These are phyloP conservation scores for Helicolenus hilgendorfi DNA, from an alignment of 2,797 vertebrate species.

Conservation along the genomic window DNA sequence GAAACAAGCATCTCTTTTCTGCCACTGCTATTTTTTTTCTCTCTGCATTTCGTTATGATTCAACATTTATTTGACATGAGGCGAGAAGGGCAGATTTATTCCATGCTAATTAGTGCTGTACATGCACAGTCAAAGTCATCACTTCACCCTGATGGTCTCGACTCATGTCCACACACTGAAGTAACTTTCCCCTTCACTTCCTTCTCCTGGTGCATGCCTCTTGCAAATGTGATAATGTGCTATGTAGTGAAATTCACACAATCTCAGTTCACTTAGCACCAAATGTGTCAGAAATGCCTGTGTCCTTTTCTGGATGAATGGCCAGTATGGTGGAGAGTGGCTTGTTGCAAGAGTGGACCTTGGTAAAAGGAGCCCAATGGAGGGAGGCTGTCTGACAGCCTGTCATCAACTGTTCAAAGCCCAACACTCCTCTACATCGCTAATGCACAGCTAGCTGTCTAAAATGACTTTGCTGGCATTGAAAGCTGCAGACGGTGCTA, in stretches of 20 bases:
- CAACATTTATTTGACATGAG: slow-evolving; percentile 35
- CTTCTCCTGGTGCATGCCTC: slow-evolving; percentile 57
- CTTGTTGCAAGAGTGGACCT: slow-evolving; percentile 71
- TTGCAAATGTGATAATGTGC: slow-evolving; percentile 89
- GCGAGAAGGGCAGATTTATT: slow-evolving; percentile 76
- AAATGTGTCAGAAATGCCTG: slow-evolving; percentile 87
- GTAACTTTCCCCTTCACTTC: slow-evolving; percentile 67
- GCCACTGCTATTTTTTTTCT: not conserved
- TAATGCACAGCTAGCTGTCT: slow-evolving; percentile 79
- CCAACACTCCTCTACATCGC: slow-evolving; percentile 57
- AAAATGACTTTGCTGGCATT: slow-evolving; percentile 73
- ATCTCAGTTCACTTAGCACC: slow-evolving; percentile 88
- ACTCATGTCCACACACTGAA: slow-evolving; percentile 66
- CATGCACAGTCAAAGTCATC: slow-evolving; percentile 78
- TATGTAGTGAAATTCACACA: slow-evolving; percentile 88
- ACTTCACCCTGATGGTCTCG: slow-evolving; percentile 56
- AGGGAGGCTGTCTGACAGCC: slow-evolving; percentile 84
- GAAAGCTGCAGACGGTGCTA: slow-evolving; percentile 56
- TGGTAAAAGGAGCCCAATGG: slow-evolving; percentile 76
- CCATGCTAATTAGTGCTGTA: slow-evolving; percentile 77
- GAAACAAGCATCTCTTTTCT: not conserved
- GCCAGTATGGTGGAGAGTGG: slow-evolving; percentile 75
- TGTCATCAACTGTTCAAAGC: slow-evolving; percentile 87
- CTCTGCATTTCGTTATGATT: slow-evolving; percentile 11
- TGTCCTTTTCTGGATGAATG: slow-evolving; percentile 90